A percentile compares a stretch with the other conserved stretches of the same genome.
Evolutionary conservation across 2,113 vertebrate species (phyloP).

Genomic region (Speoplatyrhinus poulsoni): DNA sequence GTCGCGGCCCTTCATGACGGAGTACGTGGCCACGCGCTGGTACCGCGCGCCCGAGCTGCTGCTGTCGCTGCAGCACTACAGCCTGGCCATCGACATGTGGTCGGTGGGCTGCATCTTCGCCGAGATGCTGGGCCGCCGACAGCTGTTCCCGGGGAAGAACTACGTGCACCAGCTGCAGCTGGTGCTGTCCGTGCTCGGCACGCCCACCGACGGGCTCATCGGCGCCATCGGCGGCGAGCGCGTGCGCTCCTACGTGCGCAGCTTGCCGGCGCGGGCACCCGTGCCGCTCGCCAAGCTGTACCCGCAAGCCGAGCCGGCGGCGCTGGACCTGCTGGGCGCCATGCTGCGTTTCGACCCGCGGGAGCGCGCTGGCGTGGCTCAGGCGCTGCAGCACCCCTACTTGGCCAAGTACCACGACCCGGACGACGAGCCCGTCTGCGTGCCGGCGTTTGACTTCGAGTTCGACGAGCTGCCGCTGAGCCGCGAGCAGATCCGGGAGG

Average conservation of each 20-base stretch:
- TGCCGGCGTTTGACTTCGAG: slow-evolving; percentile 92
- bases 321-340: slow-evolving; percentile 78
- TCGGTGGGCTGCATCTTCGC: slow-evolving; percentile 96
- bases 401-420: slow-evolving; percentile 90
- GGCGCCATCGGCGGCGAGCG: slow-evolving; percentile 87
- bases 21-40: slow-evolving; percentile 96
- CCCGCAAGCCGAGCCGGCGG: slow-evolving; percentile 80
- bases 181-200: slow-evolving; percentile 89
- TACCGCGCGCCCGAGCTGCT: slow-evolving; percentile 94
- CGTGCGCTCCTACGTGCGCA: slow-evolving; percentile 88
- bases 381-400: slow-evolving; percentile 86
- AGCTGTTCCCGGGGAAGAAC: slow-evolving; percentile 91
- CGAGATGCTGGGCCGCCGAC: slow-evolving; percentile 90
- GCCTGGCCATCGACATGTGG: slow-evolving; percentile 92
- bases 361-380: slow-evolving; percentile 81
- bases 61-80: slow-evolving; percentile 90
- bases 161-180: slow-evolving; percentile 93
- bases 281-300: slow-evolving; percentile 83
- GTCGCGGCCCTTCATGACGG: slow-evolving; percentile 90
- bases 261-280: slow-evolving; percentile 81
- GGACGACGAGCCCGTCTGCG: slow-evolving; percentile 90
- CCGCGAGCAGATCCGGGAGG: slow-evolving; percentile 89
- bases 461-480: slow-evolving; percentile 83
- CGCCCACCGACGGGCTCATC: slow-evolving; percentile 83
- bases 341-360: slow-evolving; percentile 89